Percentiles rank a stretch among this genome's conserved stretches.
Conservation (phyloP, 2,113 vertebrate species). For the Salvator merianae region DNA sequence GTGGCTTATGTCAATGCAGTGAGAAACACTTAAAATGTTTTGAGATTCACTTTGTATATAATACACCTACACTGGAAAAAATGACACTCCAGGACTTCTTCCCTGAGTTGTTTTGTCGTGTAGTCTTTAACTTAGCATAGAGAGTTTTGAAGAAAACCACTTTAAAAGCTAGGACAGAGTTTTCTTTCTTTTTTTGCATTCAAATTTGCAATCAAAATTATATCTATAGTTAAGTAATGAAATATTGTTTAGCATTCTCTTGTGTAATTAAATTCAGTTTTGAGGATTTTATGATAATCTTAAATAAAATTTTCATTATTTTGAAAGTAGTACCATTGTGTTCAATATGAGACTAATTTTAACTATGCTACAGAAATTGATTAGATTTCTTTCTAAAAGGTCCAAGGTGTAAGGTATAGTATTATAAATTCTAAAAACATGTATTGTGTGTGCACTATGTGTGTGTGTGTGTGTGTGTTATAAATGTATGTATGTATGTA, state of each 20-base stretch:
- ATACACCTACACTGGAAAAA: conserved; percentile 95
- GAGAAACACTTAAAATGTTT: conserved; percentile 69
- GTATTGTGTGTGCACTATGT: no score
- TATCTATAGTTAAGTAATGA: background rate
- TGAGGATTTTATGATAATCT: background rate
- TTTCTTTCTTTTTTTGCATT: background rate
- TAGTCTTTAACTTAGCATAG: conserved; percentile 34
- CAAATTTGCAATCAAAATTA: background rate
- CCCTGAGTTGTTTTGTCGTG: conserved; percentile 64
- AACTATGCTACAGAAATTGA: background rate
- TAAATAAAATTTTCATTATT: background rate
- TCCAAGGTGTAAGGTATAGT: no score
- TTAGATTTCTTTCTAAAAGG: background rate
- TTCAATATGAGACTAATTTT: background rate
- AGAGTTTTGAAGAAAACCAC: conserved; percentile 29
- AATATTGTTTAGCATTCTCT: background rate
- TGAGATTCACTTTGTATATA: conserved; percentile 72
- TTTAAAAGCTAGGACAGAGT: conserved; percentile 1
- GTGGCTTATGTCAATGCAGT: conserved; percentile 80
- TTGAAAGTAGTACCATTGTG: background rate
- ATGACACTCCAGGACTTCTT: conserved; percentile 77
- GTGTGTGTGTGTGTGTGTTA: no score
- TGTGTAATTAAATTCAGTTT: background rate
- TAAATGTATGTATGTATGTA: no score
- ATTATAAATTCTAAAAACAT: no score